Conservation (phyloP, 2,888 invertebrate species). For the Troilus luridus region DNA sequence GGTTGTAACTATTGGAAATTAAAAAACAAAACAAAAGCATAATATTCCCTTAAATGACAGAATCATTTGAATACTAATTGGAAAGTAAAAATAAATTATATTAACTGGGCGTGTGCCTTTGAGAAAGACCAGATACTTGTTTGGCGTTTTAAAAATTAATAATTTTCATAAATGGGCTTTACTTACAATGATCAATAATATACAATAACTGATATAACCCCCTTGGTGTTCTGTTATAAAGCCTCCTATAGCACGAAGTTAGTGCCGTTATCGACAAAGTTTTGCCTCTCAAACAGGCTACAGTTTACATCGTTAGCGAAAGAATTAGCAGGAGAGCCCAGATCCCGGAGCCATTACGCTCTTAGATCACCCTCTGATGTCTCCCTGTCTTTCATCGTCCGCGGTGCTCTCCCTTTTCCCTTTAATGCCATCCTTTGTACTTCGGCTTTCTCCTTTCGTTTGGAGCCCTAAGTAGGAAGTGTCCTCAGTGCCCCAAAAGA, state of each 20-base stretch:
- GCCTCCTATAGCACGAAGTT: not conserved
- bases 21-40: no score
- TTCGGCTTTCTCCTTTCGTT: not conserved
- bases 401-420: not conserved
- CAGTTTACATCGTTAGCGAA: not conserved
- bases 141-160: no score
- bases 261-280: not conserved
- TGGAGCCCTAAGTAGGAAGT: not conserved
- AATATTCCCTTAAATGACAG: no score
- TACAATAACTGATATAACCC: no score
- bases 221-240: no score
- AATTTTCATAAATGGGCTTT: no score
- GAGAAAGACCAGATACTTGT: no score
- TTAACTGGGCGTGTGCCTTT: no score
- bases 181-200: no score
- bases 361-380: not conserved
- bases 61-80: no score
- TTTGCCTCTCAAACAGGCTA: not conserved
- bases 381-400: not conserved
- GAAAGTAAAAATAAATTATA: no score
- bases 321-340: not conserved
- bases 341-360: not conserved
- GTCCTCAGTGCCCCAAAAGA: not conserved
- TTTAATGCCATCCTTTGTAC: not conserved
- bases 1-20: no score